Evolutionary conservation across 1,140 invertebrate genomes (phyloP), one percentile per base, ranked within the genome.

Genomic region (Orius insidiosus): DNA sequence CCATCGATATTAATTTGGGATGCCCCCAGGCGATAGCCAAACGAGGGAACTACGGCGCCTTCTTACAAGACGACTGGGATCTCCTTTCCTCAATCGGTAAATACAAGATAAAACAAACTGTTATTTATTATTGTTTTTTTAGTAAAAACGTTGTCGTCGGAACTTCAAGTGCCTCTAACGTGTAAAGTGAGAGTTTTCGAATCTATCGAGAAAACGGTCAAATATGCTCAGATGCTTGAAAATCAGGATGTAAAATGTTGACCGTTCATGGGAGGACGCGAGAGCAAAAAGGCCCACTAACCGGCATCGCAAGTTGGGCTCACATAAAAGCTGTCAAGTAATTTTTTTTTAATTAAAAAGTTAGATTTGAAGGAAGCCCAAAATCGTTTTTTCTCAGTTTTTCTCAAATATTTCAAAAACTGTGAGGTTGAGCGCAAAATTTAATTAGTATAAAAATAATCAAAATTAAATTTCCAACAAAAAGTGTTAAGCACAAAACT

Each of bases 1-100:
- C 87, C 9, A 78, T 98, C 44, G 95, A 99, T 65, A 73, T 98
- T n/a, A 99, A 99, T 67, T 71, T 99, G 45, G 95, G 94, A 0
- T 98, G 93, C 67, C 93, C 92, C 0, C 93, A 96, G 65, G 78
- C 81, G 3, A 95, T 97, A 51, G 93, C 92, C 2, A 89, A 86
- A 60, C 67, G 85, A 56, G 90, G 90, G 18, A 76, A 75, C 62
- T 87, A 87, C 63, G 83, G 83, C 18, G 78, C 92, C 14, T 98
- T 87, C 64, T 68, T 98, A 8, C 90, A 97, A 68, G 89, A 97
- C 59, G 90, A 97, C 56, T 97, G 92, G 92, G 68, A 82, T 10
- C 65, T 96, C 16, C 62, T 93, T 9, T 59, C 66, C 48, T 67
- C 76, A 52, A 94, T 96, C 56, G 82, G 87, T 93, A 68, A 60